phyloP scores from a whole-genome alignment of 2,797 vertebrate species.

The Poecilia gillii region DNA sequence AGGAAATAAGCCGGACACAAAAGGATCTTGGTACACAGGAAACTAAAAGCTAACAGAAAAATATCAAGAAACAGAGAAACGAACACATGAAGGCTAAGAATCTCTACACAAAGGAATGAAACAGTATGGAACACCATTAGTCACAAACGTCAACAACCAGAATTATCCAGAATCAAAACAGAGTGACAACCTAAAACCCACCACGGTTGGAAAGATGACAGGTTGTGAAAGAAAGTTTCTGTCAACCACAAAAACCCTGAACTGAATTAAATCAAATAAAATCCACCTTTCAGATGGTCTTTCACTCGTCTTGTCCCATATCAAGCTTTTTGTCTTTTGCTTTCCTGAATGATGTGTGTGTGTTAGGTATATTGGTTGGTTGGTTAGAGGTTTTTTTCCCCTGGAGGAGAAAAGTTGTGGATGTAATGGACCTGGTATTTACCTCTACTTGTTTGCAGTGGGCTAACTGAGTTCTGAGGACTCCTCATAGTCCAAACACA shows the following conservation, averaged over 20 bases:
- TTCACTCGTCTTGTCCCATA: not conserved
- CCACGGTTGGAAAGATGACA: not conserved
- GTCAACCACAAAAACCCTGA: not conserved
- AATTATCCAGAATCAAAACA: not conserved
- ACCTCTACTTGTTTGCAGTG: conserved; percentile 22
- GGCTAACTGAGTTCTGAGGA: not conserved
- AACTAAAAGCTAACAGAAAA: not conserved
- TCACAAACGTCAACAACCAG: not conserved
- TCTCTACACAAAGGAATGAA: not conserved
- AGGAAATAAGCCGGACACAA: not conserved
- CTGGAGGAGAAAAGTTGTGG: no score
- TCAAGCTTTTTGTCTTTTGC: not conserved
- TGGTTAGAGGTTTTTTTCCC: not conserved
- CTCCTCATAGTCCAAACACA: not conserved
- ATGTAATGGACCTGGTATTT: not conserved
- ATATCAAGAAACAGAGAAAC: not conserved
- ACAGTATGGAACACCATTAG: not conserved
- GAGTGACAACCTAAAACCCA: not conserved
- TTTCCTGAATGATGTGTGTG: not conserved
- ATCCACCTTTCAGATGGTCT: not conserved
- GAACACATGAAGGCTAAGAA: not conserved
- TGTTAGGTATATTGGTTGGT: not conserved
- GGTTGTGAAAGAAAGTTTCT: not conserved
- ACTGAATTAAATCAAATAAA: not conserved
- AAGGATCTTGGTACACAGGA: not conserved